Percentiles rank a stretch among this genome's conserved stretches.
These are phyloP conservation scores for Calephelis virginiensis DNA, from an alignment of 1,140 invertebrate genomes.

Conservation along the genomic window DNA sequence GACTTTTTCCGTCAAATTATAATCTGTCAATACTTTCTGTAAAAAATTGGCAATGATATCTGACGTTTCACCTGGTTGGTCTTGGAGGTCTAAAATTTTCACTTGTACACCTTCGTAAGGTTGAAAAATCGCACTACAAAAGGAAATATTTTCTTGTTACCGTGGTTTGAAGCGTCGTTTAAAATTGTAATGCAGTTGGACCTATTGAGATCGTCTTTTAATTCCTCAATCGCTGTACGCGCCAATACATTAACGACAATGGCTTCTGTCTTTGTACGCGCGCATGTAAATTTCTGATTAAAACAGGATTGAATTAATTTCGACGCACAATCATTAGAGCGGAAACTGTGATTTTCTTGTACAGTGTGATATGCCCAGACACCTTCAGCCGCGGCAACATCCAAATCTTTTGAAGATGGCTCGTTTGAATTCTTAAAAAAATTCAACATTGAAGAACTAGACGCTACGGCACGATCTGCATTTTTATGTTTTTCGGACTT, in stretches of 20 bases:
- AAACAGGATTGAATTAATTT: constrained; percentile 30
- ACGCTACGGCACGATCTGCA: constrained; percentile 46
- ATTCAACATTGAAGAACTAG: constrained; percentile 40
- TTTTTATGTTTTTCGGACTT: constrained; percentile 54
- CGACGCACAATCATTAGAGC: too few species aligned
- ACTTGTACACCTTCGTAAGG: constrained; percentile 41
- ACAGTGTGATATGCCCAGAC: too few species aligned
- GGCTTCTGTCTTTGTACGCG: constrained; percentile 47
- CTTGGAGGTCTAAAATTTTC: constrained; percentile 45
- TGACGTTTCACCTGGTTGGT: constrained; percentile 24
- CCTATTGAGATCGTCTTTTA: constrained; percentile 40
- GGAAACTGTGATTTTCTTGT: too few species aligned
- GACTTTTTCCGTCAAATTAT: constrained; percentile 28
- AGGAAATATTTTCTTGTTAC: constrained; percentile 38
- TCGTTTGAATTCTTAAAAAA: constrained; percentile 31
- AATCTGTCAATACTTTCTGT: constrained; percentile 26
- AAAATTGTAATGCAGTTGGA: constrained; percentile 36
- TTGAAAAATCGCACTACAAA: constrained; percentile 32
- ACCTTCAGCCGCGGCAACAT: constrained; percentile 40
- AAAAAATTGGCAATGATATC: constrained; percentile 28
- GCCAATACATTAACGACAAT: constrained; percentile 31
- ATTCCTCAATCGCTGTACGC: constrained; percentile 26
- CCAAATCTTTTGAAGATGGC: constrained; percentile 37
- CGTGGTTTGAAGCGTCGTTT: constrained; percentile 40
- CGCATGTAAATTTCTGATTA: constrained; percentile 41